phyloP scores from a whole-genome alignment of 2,797 vertebrate species.

The Enteromius mattozi region DNA sequence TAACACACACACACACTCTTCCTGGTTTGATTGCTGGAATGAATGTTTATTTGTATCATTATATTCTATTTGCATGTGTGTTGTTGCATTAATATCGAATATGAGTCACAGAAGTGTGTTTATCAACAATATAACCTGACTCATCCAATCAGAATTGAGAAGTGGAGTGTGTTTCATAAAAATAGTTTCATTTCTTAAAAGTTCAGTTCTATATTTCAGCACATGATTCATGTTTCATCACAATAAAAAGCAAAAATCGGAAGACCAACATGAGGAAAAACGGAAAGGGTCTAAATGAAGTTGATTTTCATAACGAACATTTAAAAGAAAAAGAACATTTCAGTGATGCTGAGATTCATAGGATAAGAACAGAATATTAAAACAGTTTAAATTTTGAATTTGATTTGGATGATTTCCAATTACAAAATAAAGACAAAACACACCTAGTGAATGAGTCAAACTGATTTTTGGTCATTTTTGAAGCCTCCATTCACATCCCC shows the following conservation, averaged over 20 bases:
- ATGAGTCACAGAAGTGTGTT: not conserved
- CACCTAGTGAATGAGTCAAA: not conserved
- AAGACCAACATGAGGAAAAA: not conserved
- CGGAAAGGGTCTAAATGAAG: not conserved
- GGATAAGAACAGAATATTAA: not conserved
- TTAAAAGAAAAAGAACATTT: not conserved
- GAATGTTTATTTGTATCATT: not conserved
- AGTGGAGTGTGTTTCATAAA: not conserved
- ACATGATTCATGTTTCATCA: not conserved
- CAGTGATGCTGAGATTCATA: not conserved
- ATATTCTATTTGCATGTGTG: not conserved
- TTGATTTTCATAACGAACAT: not conserved
- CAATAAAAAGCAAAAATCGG: not conserved
- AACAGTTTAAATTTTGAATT: not conserved
- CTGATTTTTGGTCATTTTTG: not conserved
- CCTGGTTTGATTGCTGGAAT: not conserved
- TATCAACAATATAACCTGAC: not conserved
- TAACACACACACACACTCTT: not conserved
- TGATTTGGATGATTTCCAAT: not conserved
- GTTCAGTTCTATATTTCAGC: not conserved
- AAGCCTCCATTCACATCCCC: not conserved
- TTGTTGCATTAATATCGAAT: not conserved
- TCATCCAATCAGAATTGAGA: constrained; percentile 12
- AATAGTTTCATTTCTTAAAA: not conserved
- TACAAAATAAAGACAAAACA: not conserved